Conservation (phyloP, 1,140 invertebrate species). For the Cyphomyrmex costatus region DNA sequence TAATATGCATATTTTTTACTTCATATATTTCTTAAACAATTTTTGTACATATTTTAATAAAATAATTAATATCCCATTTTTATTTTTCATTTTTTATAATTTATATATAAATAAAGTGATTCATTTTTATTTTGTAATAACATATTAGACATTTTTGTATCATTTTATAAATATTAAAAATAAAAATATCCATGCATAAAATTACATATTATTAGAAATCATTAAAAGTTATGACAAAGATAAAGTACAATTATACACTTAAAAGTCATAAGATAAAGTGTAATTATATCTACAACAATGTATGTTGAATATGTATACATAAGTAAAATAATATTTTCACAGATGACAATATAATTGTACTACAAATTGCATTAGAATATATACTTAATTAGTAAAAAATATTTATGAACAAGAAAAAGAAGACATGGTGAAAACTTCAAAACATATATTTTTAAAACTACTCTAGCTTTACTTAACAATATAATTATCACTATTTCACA, state of each 20-base stretch:
- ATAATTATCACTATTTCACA: not conserved
- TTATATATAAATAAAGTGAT: no score
- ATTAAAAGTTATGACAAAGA: not conserved
- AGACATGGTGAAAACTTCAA: not conserved
- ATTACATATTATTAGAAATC: not conserved
- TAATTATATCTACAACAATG: not conserved
- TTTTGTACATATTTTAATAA: not conserved
- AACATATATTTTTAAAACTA: not conserved
- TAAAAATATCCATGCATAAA: not conserved
- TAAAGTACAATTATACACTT: not conserved
- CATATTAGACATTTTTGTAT: not conserved
- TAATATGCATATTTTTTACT: no score
- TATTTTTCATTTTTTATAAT: no score
- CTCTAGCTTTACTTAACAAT: not conserved
- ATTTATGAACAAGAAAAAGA: not conserved
- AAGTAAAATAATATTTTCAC: constrained; percentile 2
- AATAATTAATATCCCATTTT: not conserved
- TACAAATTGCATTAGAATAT: not conserved
- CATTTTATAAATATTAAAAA: not conserved
- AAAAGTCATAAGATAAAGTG: not conserved
- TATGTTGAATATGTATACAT: not conserved
- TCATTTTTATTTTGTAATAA: not conserved
- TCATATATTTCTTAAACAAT: no score
- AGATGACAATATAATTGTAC: not conserved
- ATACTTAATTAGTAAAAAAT: not conserved